These are phyloP conservation scores for Diplodus sargus DNA, from an alignment of 2,797 vertebrate species.

Conservation along the genomic window DNA sequence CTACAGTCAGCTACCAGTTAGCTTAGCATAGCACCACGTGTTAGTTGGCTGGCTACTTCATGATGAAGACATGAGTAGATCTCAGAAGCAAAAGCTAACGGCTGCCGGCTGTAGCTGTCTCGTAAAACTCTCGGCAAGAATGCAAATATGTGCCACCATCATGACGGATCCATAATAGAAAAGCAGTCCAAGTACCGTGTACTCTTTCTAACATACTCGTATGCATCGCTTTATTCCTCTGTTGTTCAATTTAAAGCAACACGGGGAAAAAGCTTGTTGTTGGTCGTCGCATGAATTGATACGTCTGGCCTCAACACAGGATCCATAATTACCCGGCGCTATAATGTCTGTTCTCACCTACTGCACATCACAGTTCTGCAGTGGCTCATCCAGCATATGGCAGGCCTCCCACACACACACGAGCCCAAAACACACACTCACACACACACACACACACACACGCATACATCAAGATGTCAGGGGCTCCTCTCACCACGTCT, in stretches of 20 bases:
- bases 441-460: slow-evolving; percentile 31
- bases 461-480: slow-evolving; percentile 61
- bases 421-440: no score
- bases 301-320: slow-evolving; percentile 16
- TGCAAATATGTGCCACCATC: neutral
- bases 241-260: slow-evolving; percentile 9
- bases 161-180: slow-evolving; percentile 1
- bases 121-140: neutral
- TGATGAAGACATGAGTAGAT: neutral
- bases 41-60: neutral
- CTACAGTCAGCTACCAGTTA: neutral
- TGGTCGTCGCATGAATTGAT: slow-evolving; percentile 24
- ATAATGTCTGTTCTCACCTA: slow-evolving; percentile 51
- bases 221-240: slow-evolving; percentile 11
- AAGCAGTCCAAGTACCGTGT: neutral
- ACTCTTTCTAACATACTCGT: slow-evolving; percentile 6
- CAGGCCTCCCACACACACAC: slow-evolving; percentile 43
- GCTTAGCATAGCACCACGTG: neutral
- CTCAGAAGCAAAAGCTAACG: neutral
- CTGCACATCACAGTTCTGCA: slow-evolving; percentile 47
- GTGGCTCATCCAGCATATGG: slow-evolving; percentile 69
- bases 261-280: neutral
- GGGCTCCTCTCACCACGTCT: slow-evolving; percentile 61
- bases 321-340: slow-evolving; percentile 40
- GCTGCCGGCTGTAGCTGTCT: neutral